These are phyloP conservation scores for Rhinogobio ventralis DNA, from an alignment of 2,797 vertebrate species.

Conservation along the genomic window DNA sequence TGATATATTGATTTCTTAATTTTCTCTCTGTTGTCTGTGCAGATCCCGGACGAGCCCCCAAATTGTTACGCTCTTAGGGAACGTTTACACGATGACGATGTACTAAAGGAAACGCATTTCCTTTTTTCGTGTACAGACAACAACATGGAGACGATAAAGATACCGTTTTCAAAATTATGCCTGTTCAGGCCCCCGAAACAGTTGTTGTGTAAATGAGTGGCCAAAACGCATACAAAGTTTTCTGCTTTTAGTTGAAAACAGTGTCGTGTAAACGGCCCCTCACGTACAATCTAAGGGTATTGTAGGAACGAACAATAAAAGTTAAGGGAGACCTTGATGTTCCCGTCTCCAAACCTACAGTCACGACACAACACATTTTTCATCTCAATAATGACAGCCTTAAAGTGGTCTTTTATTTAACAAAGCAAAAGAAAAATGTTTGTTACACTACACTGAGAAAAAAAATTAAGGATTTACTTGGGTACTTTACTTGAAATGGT, in stretches of 20 bases:
- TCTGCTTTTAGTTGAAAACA: not conserved
- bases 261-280: not conserved
- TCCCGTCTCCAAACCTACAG: not conserved
- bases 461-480: not conserved
- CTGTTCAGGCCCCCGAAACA: not conserved
- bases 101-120: not conserved
- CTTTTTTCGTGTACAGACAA: not conserved
- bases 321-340: not conserved
- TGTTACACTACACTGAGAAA: not conserved
- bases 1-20: not conserved
- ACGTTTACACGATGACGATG: not conserved
- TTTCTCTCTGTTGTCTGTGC: not conserved
- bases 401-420: not conserved
- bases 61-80: not conserved
- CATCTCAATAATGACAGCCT: not conserved
- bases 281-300: not conserved
- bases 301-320: not conserved
- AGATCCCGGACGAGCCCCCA: not conserved
- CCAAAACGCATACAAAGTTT: not conserved
- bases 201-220: not conserved
- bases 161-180: not conserved
- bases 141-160: not conserved
- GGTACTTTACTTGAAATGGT: too few relatives aligned
- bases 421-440: not conserved
- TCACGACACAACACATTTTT: not conserved